Evolutionary conservation across 2,888 invertebrate genomes (phyloP).

Genomic region (Himalopsyche japonica): DNA sequence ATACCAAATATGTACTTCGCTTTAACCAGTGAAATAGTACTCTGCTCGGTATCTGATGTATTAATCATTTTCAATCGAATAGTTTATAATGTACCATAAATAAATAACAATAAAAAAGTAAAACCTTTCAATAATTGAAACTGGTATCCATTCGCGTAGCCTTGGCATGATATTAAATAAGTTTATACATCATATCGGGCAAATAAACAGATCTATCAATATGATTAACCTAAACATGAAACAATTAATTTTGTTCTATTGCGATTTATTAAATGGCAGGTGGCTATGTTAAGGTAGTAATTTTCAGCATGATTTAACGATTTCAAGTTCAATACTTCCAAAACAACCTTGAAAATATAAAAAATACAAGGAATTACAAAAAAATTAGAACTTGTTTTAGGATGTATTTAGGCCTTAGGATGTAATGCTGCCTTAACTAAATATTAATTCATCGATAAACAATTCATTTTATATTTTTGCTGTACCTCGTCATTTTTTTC

Average conservation of each 20-base stretch:
- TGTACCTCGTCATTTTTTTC: too few species aligned
- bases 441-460: too few species aligned
- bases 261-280: neutral
- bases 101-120: too few species aligned
- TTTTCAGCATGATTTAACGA: neutral
- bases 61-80: too few species aligned
- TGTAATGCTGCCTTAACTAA: too few species aligned
- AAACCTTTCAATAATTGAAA: too few species aligned
- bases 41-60: too few species aligned
- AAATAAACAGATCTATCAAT: neutral
- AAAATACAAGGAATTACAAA: neutral
- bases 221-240: neutral
- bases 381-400: neutral
- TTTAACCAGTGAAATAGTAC: too few species aligned
- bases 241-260: neutral
- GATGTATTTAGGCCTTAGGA: neutral
- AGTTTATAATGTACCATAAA: too few species aligned
- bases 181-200: neutral
- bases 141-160: neutral
- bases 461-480: too few species aligned
- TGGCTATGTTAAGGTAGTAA: neutral
- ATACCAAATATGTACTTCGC: too few species aligned
- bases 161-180: neutral
- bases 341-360: neutral
- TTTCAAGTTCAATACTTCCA: neutral